A percentile compares a stretch with the other conserved stretches of the same genome.
phyloP scores from a whole-genome alignment of 23 tunicate species.

The Botrylloides violaceus region DNA sequence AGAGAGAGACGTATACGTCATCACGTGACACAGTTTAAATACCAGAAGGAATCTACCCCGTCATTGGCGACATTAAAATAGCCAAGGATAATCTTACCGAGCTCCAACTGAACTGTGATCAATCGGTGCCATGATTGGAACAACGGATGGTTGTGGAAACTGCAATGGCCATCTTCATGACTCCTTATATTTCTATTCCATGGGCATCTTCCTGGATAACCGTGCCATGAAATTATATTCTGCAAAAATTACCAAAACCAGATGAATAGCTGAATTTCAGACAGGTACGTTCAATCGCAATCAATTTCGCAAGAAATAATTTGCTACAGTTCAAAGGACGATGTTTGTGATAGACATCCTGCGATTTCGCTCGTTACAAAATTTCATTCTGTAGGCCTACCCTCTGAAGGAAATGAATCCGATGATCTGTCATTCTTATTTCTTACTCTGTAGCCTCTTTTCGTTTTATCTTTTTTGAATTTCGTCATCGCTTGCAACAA shows the following conservation, averaged over 20 bases:
- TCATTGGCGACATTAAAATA: too few relatives aligned
- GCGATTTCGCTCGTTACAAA: neutral
- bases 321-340: too few relatives aligned
- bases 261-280: too few relatives aligned
- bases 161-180: conserved; percentile 51
- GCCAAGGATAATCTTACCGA: too few relatives aligned
- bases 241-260: neutral
- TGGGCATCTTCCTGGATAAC: conserved; percentile 57
- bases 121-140: conserved; percentile 62
- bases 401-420: too few relatives aligned
- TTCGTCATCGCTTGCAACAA: conserved; percentile 44
- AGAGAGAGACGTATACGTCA: too few relatives aligned
- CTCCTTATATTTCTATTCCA: conserved; percentile 21
- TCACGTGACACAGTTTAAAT: too few relatives aligned
- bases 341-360: too few relatives aligned
- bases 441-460: conserved; percentile 27
- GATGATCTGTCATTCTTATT: too few relatives aligned
- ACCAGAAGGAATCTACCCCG: neutral
- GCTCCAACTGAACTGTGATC: conserved; percentile 35
- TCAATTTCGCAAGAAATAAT: too few relatives aligned
- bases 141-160: conserved; percentile 45
- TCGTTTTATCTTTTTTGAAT: conserved; percentile 29
- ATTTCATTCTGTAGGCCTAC: too few relatives aligned
- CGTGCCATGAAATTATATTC: conserved; percentile 52
- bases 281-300: too few relatives aligned